phyloP scores from a whole-genome alignment of 2,797 vertebrate species.

The Brotula barbata region DNA sequence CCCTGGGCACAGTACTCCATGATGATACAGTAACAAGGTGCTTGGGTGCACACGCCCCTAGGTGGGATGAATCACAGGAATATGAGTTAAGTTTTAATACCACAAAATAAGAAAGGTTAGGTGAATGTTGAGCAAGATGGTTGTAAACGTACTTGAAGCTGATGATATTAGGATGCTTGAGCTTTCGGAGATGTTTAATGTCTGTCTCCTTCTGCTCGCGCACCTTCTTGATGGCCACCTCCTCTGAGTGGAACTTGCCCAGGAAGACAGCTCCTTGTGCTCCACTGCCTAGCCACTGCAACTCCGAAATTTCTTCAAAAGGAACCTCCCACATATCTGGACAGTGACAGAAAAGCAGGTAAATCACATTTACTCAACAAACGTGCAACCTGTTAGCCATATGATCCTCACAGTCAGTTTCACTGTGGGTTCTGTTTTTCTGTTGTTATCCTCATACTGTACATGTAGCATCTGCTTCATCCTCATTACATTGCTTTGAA shows the following conservation, averaged over 20 bases:
- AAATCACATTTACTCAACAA: slow-evolving; percentile 3
- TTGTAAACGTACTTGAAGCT: slow-evolving; percentile 89
- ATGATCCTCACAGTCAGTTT: neutral
- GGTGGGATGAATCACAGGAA: slow-evolving; percentile 7
- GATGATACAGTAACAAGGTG: slow-evolving; percentile 97
- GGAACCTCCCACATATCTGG: slow-evolving; percentile 98
- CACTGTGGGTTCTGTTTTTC: too few relatives aligned
- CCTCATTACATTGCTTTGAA: slow-evolving; percentile 29
- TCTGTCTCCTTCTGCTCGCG: slow-evolving; percentile 98
- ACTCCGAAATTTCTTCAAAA: slow-evolving; percentile 97
- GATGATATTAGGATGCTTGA: slow-evolving; percentile 99
- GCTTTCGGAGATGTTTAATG: slow-evolving; percentile 95
- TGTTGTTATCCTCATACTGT: too few relatives aligned
- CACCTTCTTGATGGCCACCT: slow-evolving; percentile 99
- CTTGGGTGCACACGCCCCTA: slow-evolving; percentile 97
- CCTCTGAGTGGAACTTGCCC: slow-evolving; percentile 93
- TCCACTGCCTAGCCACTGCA: slow-evolving; percentile 98
- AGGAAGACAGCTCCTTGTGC: slow-evolving; percentile 97
- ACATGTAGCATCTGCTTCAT: slow-evolving; percentile 12
- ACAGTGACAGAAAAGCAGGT: slow-evolving; percentile 15
- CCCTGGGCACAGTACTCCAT: slow-evolving; percentile 99
- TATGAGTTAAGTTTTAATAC: neutral
- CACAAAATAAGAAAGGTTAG: neutral
- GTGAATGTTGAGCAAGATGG: too few relatives aligned
- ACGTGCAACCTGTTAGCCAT: neutral